These are phyloP conservation scores for Harlomillsia oculata DNA, from an alignment of 1,140 invertebrate species.

Conservation along the genomic window DNA sequence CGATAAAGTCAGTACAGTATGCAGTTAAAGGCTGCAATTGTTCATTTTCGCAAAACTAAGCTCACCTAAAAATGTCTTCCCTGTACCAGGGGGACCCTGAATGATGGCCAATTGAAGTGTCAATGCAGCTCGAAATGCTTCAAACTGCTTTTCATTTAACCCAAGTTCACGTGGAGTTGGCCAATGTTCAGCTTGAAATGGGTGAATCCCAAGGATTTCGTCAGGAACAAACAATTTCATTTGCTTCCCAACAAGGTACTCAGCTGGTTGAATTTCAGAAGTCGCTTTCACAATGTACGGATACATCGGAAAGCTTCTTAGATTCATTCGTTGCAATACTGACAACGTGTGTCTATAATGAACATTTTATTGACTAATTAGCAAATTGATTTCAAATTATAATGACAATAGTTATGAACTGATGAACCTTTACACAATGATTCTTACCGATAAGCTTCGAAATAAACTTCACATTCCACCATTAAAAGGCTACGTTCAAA, in stretches of 20 bases:
- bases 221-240: background rate
- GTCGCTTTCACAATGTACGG: constrained; percentile 49
- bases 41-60: background rate
- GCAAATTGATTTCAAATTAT: too few species aligned
- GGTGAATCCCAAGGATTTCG: background rate
- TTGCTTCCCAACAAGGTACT: constrained; percentile 1
- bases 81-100: constrained; percentile 69
- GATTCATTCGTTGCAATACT: constrained; percentile 46
- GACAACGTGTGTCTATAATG: constrained; percentile 45
- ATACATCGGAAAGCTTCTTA: constrained; percentile 50
- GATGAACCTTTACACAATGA: background rate
- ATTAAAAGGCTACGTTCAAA: constrained; percentile 44
- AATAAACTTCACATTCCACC: constrained; percentile 58
- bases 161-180: constrained; percentile 40
- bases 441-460: constrained; percentile 51
- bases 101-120: constrained; percentile 57
- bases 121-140: constrained; percentile 50
- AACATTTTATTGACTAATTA: too few species aligned
- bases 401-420: background rate
- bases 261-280: constrained; percentile 27
- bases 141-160: constrained; percentile 49
- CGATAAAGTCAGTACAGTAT: too few species aligned
- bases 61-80: constrained; percentile 62
- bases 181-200: constrained; percentile 35
- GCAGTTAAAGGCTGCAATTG: too few species aligned